Evolutionary conservation across 1,140 invertebrate species (phyloP), one percentile per base, ranked within the genome.

Genomic region (Sitobion miscanthi): DNA sequence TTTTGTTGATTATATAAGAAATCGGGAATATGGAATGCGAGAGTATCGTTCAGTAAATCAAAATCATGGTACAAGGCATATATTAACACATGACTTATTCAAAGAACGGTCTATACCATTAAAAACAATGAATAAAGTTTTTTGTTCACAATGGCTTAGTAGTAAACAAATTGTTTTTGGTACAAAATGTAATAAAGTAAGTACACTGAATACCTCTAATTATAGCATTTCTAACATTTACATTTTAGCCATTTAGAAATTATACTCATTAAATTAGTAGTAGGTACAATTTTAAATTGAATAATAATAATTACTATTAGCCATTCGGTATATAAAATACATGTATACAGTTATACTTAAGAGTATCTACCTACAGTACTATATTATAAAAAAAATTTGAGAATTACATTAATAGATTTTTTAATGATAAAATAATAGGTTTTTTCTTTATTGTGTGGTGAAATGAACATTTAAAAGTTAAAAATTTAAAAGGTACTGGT

Each of bases 91-190:
- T 95, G 97, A 98, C 95, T 97, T 98, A 96, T 97, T 98, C 94
- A 97, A 97, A 95, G 98, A 98, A 95, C 97, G 97, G 90, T 96
- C 97, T 8, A 96, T 98, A 94, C 97, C 96, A 23, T 77, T 98
- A 93, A 97, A 97, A 94, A 98, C 97, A 95, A 97, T 99, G 95
- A 99, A 99, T 95, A 99, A 99, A 96, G 97, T 99, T 85, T 99
- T 99, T 96, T 98, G 98, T 95, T 98, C 98, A 1, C 97, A 99
- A 95, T 99, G 99, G 98, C 96, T 99, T 35, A 98, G 98, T 94
- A 98, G 99, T 95, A 96, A 98, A 95, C 98, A 99, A 96, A 98
- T 99, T 93, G 98, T 99, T 8, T 94, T 93, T 93, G 94, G 94
- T 90, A 94, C 94, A 49, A 99, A 99, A 95, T 99, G 99, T 95